Evolutionary conservation across 30 jellyfish, hydroid and myxozoan species (phyloP), one percentile per base, ranked within the genome.

Genomic region (Hydra vulgaris): DNA sequence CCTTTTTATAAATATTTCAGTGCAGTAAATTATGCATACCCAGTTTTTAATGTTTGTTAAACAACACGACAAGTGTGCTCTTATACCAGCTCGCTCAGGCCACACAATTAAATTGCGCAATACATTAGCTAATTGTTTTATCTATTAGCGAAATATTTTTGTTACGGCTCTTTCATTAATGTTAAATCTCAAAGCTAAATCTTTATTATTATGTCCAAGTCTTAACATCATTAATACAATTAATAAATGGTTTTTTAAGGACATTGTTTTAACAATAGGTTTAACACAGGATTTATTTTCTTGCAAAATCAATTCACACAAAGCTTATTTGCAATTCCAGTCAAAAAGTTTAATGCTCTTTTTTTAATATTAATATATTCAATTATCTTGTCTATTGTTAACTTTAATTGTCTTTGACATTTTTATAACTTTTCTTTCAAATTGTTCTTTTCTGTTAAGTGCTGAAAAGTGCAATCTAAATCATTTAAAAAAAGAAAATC

Each of bases 11-110:
- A 78, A 86, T 24, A 79, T 56, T 40, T 86, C 95, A 21, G 86
- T 72, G 89, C 89, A 86, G 77, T 86, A 89, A 17, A 79, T 79
- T 8, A 79, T 86, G 61, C 74, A 61, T 17, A 86, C 89, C 71
- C 86, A 79, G 77, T 86, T 66, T 21, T 21, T 21, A 69, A 69
- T 19, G 25, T 69, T 69, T 15, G 8, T 12, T 3, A 40, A 40
- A 12, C 61, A 40, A 40, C 8, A 40, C 12, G 61, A 12, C 61
- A 40, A 40, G 12, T 40, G 5, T 40, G 61, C 61, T 40, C 61
- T 40, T 40, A 40, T 3, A 40, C 8, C 61, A 40, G 5, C 61
- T 40, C 61, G 61, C 8, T 40, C 61, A 40, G 61, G 61, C 76
- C 76, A 70, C 12, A 70, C 76, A 21, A 70, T 70, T 0, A 70